Evolutionary conservation across 2,888 invertebrate genomes (phyloP).

Genomic region (Baccha elongata): DNA sequence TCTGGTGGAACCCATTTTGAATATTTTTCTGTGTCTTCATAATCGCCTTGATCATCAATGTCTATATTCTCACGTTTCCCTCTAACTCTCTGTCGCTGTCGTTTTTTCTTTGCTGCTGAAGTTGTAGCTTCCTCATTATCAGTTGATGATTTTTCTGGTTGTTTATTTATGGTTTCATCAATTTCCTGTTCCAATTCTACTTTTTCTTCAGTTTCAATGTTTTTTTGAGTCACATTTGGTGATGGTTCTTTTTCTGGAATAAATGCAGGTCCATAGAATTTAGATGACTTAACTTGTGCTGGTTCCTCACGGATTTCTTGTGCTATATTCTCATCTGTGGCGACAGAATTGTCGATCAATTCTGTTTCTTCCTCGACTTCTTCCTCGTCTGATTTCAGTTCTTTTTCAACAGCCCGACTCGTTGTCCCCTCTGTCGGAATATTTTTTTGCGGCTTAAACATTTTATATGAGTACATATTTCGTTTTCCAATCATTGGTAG

Average conservation of each 20-base stretch:
- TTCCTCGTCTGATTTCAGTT: constrained; percentile 82
- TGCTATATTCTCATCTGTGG: background rate
- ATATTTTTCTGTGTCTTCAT: constrained; percentile 85
- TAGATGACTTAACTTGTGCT: constrained; percentile 53
- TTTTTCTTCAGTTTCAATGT: constrained; percentile 56
- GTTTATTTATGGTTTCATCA: background rate
- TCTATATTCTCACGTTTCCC: constrained; percentile 80
- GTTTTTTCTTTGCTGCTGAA: constrained; percentile 76
- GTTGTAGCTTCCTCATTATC: constrained; percentile 15
- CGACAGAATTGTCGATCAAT: background rate
- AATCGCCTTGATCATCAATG: constrained; percentile 82
- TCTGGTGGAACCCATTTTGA: constrained; percentile 91
- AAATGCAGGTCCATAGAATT: constrained; percentile 72
- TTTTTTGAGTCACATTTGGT: constrained; percentile 75
- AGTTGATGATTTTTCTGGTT: constrained; percentile 3
- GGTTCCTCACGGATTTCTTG: constrained; percentile 17
- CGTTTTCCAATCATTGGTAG: constrained; percentile 83
- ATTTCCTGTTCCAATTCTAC: constrained; percentile 1
- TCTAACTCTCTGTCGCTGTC: constrained; percentile 79
- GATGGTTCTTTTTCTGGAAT: constrained; percentile 76
- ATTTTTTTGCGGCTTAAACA: constrained; percentile 75
- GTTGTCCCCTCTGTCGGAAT: constrained; percentile 76
- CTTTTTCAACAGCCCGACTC: constrained; percentile 25
- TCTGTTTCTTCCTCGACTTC: constrained; percentile 76
- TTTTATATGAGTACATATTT: constrained; percentile 80